phyloP scores from a whole-genome alignment of 2,797 vertebrate species.

The Gambelia wislizenii region DNA sequence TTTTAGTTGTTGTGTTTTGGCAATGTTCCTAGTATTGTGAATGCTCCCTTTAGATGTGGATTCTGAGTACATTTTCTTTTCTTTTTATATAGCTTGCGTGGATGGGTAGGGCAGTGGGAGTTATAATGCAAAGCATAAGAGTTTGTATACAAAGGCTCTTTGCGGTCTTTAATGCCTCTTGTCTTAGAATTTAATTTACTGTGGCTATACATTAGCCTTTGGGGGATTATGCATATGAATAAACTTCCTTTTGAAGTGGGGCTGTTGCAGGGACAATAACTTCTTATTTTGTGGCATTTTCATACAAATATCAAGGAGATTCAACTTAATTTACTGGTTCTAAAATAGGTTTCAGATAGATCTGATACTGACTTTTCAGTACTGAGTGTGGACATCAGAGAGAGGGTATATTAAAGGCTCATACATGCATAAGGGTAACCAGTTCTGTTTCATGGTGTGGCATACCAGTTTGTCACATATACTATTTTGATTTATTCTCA shows the following conservation, averaged over 20 bases:
- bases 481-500: not conserved
- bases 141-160: not conserved
- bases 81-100: not conserved
- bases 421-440: not conserved
- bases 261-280: not conserved
- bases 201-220: not conserved
- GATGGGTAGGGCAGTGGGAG: not conserved
- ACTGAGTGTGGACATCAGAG: not conserved
- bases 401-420: not conserved
- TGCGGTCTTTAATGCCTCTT: too few relatives aligned
- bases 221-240: not conserved
- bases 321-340: not conserved
- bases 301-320: not conserved
- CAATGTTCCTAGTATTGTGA: not conserved
- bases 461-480: not conserved
- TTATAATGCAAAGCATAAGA: not conserved
- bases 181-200: not conserved
- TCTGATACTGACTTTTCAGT: not conserved
- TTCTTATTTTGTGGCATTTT: not conserved
- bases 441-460: not conserved
- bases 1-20: not conserved
- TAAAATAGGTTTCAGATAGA: not conserved
- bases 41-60: not conserved
- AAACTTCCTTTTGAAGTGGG: not conserved
- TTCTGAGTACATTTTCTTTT: slow-evolving; percentile 21